Base-by-base conservation (phyloP, 2,888 invertebrate species). In the Drosophila vallismaia region DNA sequence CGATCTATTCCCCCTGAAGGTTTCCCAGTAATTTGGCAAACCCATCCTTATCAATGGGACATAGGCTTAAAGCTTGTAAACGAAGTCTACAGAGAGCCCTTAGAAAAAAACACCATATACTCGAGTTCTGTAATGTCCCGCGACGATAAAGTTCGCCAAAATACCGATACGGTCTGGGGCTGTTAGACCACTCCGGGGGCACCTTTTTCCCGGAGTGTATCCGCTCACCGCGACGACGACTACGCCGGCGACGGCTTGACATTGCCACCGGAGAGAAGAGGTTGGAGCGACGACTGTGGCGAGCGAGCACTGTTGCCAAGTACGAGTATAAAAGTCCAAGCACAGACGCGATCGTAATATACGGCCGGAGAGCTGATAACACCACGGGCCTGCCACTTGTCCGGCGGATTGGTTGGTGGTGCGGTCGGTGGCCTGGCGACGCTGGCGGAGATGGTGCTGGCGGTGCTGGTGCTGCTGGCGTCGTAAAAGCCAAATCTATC, bases 401-500 rank as follows among this genome's bases (percentile, higher is more conserved):
- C 33, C 45, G 54, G 45, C 33, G 33, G 44, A 42, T 54, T 33
- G 44, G 33, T 26, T 33, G 48, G 46, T 24, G 19, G 19, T 19
- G 19, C 5, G 28, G 56, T 29, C 33, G 66, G 14, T 38, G 40
- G 57, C 12, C 8, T 10, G 59, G 6, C 45, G 42, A 26, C 14
- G 29, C 28, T 29, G 5, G 14, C 52, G 42, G 14, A 14, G 52
- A 28, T 53, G 12, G 42, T 19, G 19, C n/a, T 8, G 6, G 29
- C 9, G 64, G 51, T 57, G 70, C 55, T 74, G 74, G 45, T 44
- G 60, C 46, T 53, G 66, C 33, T 49, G 52, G 60, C 57, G 77
- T 75, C 79, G 66, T 77, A 77, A 83, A 83, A 68, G 62, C 56
- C 66, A 72, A 80, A 68, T 67, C 78, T 66, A 81, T 69, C 70